Evolutionary conservation across 2,113 vertebrate species (phyloP).

Genomic region (Anolis sagrei): DNA sequence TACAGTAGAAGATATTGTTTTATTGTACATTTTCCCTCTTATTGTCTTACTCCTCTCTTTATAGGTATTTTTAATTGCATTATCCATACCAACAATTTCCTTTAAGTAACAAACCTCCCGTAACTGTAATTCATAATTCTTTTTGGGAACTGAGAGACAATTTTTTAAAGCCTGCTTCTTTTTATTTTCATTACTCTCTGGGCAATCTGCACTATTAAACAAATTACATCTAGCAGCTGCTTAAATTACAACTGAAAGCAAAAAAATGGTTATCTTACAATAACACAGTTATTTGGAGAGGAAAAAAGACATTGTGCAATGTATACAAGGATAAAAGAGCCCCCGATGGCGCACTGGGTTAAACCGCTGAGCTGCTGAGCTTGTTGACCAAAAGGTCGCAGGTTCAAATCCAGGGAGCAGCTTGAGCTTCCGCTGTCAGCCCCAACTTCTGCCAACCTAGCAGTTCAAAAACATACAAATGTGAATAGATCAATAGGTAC

Average conservation of each 20-base stretch:
- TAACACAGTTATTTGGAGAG: conserved; percentile 10
- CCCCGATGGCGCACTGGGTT: too few species aligned
- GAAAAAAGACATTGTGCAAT: too few species aligned
- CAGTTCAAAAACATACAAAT: too few species aligned
- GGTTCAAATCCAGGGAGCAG: too few species aligned
- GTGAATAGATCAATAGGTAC: too few species aligned
- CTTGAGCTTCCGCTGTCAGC: too few species aligned
- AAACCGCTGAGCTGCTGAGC: too few species aligned
- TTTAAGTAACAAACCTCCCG: conserved; percentile 29
- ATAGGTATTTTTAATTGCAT: conserved; percentile 31
- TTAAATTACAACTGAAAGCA: conserved; percentile 31
- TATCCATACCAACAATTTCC: conserved; percentile 15
- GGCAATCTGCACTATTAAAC: conserved; percentile 29
- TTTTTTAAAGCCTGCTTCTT: conserved; percentile 33
- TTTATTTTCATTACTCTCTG: conserved; percentile 47
- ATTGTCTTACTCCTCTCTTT: not conserved
- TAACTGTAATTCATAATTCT: conserved; percentile 30
- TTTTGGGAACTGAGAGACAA: conserved; percentile 42
- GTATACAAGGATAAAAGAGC: too few species aligned
- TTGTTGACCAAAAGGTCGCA: too few species aligned
- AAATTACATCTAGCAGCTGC: conserved; percentile 28
- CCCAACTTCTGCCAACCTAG: too few species aligned
- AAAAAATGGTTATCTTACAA: conserved; percentile 25
- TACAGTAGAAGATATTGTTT: not conserved
- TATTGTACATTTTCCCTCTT: not conserved